Evolutionary conservation across 2,888 invertebrate genomes (phyloP), one percentile per base, ranked within the genome.

Genomic region (Papilio protenor): DNA sequence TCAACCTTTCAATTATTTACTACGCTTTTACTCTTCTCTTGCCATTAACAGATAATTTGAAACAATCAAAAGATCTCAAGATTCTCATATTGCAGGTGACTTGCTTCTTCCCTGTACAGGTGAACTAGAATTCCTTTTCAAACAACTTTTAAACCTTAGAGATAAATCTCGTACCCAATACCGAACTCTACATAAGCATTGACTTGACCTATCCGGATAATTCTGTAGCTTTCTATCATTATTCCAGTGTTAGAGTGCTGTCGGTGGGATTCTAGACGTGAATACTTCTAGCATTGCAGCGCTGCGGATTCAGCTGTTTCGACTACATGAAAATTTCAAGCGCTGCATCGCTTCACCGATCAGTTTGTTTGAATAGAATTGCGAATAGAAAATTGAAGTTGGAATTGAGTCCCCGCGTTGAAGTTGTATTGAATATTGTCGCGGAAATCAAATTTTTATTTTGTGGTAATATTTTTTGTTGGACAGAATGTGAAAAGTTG

Each of bases 301-400:
- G 66, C 40, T 40, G 23, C 27, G 61, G 27, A 27, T 61, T 27
- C 16, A 6, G n/a, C 27, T 27, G 12, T 61, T 45, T n/a, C 10
- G 40, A 40, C 40, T 40, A n/a, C 21, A n/a, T 69, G 66, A 69
- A 69, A 40, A 66, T 66, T 11, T 69, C 66, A 45, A 69, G 66
- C 66, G 40, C 10, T n/a, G 66, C 66, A 45, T 11, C 66, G 66
- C 40, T 40, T 10, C 66, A n/a, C 4, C 66, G 18, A 21, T 45
- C 73, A 45, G 21, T 57, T 73, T 73, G 73, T 73, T 45, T 55
- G 59, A 73, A 74, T 74, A 74, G 73, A 27, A 64, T 64, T 74
- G 73, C 45, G 73, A 74, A 74, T 74, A 74, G 59, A 74, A 74
- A 74, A 74, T 74, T 74, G 73, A 47, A 74, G 61, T 74, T 59